Conservation (phyloP, 2,888 invertebrate genomes). For the Eumerus sabulonum region DNA sequence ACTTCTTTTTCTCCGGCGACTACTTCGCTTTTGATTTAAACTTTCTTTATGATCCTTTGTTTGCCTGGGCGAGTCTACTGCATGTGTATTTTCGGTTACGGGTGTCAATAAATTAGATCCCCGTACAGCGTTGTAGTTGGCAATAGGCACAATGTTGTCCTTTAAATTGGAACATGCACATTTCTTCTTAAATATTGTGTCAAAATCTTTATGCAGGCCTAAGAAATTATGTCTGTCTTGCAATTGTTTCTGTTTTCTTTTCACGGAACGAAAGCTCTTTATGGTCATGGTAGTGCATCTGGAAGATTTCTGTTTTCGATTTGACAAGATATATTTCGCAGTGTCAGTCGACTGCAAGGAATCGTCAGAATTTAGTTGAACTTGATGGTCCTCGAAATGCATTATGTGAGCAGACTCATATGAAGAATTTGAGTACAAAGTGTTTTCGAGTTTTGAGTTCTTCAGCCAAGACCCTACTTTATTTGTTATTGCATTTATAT, state of each 20-base stretch:
- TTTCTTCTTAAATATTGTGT: not conserved
- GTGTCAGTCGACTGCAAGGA: conserved; percentile 76
- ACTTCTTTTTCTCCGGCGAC: conserved; percentile 21
- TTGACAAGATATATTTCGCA: conserved; percentile 75
- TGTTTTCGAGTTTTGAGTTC: conserved; percentile 4
- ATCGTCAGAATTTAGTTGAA: conserved; percentile 51
- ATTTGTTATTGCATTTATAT: conserved; percentile 73
- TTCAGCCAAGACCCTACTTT: conserved; percentile 75
- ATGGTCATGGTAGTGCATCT: conserved; percentile 72
- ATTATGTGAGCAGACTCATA: conserved; percentile 25
- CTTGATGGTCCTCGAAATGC: conserved; percentile 43
- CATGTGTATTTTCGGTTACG: not conserved
- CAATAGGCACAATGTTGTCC: no score
- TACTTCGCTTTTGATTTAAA: not conserved
- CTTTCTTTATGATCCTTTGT: no score
- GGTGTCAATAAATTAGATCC: no score
- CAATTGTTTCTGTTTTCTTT: conserved; percentile 72
- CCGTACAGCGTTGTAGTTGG: no score
- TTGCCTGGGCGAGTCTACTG: no score
- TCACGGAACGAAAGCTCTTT: conserved; percentile 73
- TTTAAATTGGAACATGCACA: no score
- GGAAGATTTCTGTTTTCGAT: conserved; percentile 68
- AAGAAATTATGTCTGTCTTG: conserved; percentile 71
- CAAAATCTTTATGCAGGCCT: not conserved
- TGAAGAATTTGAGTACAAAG: conserved; percentile 3